Conservation (phyloP, 2,888 invertebrate genomes). For the Adineta ricciae region DNA sequence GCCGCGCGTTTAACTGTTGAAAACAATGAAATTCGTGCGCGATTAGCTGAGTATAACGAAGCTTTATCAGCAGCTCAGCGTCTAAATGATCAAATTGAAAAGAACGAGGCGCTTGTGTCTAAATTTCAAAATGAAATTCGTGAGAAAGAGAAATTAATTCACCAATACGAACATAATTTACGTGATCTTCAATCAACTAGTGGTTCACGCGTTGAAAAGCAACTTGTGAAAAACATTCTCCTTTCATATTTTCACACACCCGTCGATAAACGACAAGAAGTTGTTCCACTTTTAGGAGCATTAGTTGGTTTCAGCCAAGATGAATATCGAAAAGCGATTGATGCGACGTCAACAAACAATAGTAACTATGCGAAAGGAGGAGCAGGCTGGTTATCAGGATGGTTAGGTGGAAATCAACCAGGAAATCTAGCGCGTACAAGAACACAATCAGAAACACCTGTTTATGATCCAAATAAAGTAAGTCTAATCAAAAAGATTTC, state of each 20-base stretch:
- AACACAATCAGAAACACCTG: not conserved
- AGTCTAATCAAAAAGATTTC: not conserved
- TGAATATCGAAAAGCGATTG: not conserved
- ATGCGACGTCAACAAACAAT: not conserved
- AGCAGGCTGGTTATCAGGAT: not conserved
- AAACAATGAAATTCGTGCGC: not conserved
- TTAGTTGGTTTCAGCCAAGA: constrained; percentile 9
- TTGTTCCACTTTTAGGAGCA: not conserved
- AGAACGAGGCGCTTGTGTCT: not conserved
- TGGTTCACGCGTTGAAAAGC: constrained; percentile 9
- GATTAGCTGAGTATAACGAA: not conserved
- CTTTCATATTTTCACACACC: not conserved
- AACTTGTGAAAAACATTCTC: constrained; percentile 10
- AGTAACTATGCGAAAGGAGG: not conserved
- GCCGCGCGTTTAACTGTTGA: not conserved
- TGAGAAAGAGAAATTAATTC: not conserved
- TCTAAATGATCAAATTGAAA: not conserved
- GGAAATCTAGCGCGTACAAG: not conserved
- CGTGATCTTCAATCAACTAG: not conserved
- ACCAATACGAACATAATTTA: not conserved
- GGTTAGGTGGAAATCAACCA: not conserved
- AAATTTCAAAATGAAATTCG: not conserved
- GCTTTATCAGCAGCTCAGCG: not conserved
- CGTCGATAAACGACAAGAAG: not conserved
- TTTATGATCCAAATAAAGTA: not conserved